Evolutionary conservation across 2,797 vertebrate species (phyloP).

Genomic region (Peromyscus nudipes): DNA sequence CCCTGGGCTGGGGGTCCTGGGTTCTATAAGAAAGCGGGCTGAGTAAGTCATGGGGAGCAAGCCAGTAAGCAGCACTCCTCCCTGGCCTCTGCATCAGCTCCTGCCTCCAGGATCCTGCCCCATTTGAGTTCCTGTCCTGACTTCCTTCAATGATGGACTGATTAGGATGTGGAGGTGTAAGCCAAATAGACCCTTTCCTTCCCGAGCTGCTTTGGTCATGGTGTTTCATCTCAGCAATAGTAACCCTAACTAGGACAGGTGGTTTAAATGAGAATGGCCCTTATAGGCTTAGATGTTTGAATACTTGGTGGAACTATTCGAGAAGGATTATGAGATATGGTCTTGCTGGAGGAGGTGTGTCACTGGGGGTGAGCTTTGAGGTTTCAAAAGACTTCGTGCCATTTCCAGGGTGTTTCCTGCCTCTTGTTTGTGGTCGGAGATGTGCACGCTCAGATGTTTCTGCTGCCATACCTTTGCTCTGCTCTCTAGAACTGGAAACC

Average conservation of each 20-base stretch:
- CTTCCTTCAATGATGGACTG: background rate
- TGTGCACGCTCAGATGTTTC: background rate
- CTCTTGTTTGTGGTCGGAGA: background rate
- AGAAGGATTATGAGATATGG: background rate
- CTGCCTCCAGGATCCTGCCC: background rate
- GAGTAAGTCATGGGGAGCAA: background rate
- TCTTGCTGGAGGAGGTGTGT: background rate
- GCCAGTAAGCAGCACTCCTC: background rate
- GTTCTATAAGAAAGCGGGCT: background rate
- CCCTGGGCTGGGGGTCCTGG: background rate
- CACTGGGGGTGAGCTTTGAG: background rate
- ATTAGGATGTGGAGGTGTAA: too few relatives aligned
- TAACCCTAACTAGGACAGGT: background rate
- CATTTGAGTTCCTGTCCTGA: background rate
- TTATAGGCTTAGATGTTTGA: background rate
- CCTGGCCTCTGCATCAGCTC: background rate
- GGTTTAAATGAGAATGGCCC: background rate
- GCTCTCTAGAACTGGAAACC: background rate
- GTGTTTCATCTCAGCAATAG: background rate
- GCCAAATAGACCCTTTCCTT: background rate
- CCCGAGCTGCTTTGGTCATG: background rate
- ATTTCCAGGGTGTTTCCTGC: background rate
- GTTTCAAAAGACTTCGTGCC: background rate
- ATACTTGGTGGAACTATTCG: background rate
- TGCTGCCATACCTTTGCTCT: background rate